Evolutionary conservation across 2,888 invertebrate species (phyloP).

Genomic region (Drosophila phalerata): DNA sequence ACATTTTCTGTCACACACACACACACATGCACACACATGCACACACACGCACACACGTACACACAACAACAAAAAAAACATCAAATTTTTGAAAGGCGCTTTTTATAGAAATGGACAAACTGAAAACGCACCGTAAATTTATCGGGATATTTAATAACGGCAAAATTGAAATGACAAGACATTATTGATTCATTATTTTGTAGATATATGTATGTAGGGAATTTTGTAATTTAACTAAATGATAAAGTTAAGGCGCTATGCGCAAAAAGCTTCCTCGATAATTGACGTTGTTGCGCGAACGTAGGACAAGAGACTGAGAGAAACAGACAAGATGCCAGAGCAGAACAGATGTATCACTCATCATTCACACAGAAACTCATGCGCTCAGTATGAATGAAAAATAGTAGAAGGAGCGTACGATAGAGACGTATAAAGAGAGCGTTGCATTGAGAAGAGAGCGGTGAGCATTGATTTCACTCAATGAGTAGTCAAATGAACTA

Average conservation of each 20-base stretch:
- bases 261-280: conserved; percentile 47
- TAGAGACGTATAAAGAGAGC: conserved; percentile 21
- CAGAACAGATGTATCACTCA: conserved; percentile 48
- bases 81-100: conserved; percentile 38
- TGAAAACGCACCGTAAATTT: conserved; percentile 45
- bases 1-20: conserved; percentile 64
- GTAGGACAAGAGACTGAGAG: conserved; percentile 74
- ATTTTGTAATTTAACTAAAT: conserved; percentile 26
- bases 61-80: conserved; percentile 42
- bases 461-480: conserved; percentile 12
- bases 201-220: conserved; percentile 18
- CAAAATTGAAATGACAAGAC: conserved; percentile 32
- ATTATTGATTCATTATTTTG: conserved; percentile 49
- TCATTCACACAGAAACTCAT: conserved; percentile 4
- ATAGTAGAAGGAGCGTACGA: conserved; percentile 62
- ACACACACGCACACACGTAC: conserved; percentile 30
- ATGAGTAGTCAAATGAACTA: background rate
- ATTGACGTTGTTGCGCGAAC: conserved; percentile 71
- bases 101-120: conserved; percentile 43
- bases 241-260: conserved; percentile 50
- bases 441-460: conserved; percentile 35
- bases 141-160: conserved; percentile 25
- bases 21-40: conserved; percentile 28
- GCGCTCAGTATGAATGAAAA: conserved; percentile 63
- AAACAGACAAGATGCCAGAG: conserved; percentile 41